Conservation (phyloP, 1,140 invertebrate genomes). For the Anthonomus grandis region DNA sequence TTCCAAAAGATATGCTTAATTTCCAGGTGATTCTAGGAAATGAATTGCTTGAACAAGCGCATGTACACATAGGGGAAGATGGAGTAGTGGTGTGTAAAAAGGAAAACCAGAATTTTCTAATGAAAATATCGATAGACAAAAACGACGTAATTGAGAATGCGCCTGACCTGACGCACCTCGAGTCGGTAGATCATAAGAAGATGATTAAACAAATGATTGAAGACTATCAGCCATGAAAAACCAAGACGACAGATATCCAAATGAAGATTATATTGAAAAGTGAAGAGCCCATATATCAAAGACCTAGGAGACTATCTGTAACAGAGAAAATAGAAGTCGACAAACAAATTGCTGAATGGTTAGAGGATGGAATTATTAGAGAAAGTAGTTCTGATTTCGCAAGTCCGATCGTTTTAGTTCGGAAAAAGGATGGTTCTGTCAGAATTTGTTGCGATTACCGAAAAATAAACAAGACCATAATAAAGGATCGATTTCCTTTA, state of each 20-base stretch:
- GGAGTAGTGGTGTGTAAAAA: too few relatives aligned
- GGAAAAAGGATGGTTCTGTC: constrained; percentile 42
- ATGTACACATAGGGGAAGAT: too few relatives aligned
- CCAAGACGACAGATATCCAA: neutral
- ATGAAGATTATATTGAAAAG: constrained; percentile 20
- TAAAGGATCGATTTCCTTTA: constrained; percentile 38
- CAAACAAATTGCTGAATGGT: constrained; percentile 18
- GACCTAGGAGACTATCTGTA: constrained; percentile 5
- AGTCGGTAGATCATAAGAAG: too few relatives aligned
- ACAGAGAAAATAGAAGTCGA: constrained; percentile 24
- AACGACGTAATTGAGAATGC: too few relatives aligned
- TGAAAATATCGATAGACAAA: too few relatives aligned
- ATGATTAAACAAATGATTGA: too few relatives aligned
- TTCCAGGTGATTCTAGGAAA: too few relatives aligned
- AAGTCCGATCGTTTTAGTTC: constrained; percentile 48
- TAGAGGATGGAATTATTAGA: constrained; percentile 29
- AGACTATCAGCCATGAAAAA: neutral
- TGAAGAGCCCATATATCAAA: constrained; percentile 27
- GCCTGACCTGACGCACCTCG: too few relatives aligned
- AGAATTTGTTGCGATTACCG: constrained; percentile 55
- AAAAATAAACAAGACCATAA: constrained; percentile 46
- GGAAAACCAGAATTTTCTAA: too few relatives aligned
- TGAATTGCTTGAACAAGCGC: too few relatives aligned
- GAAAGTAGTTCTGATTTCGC: constrained; percentile 47
- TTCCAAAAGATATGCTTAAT: too few relatives aligned